phyloP scores from a whole-genome alignment of 2,888 invertebrate genomes.

The Mactromeris polynyma region DNA sequence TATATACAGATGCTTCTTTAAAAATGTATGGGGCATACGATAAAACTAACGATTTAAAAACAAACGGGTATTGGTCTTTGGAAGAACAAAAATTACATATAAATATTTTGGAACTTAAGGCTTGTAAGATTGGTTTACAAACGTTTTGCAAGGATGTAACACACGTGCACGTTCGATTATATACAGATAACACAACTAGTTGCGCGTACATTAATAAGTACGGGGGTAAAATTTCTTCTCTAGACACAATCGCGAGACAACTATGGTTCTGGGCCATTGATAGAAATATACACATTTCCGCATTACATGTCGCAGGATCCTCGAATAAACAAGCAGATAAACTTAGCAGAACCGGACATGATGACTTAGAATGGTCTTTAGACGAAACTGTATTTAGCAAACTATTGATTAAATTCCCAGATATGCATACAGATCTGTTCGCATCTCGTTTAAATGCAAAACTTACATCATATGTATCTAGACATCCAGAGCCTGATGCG shows the following conservation, averaged over 20 bases:
- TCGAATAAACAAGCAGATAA: slow-evolving; percentile 32
- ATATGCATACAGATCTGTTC: slow-evolving; percentile 30
- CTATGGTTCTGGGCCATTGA: slow-evolving; percentile 45
- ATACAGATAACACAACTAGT: neutral
- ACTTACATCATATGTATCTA: slow-evolving; percentile 24
- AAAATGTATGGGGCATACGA: neutral
- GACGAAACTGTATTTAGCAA: slow-evolving; percentile 22
- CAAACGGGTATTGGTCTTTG: neutral
- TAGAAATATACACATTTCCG: slow-evolving; percentile 26
- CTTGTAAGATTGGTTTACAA: neutral
- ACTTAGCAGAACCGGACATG: slow-evolving; percentile 29
- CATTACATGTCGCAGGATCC: slow-evolving; percentile 18
- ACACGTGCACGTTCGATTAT: neutral
- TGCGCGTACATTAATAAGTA: slow-evolving; percentile 44
- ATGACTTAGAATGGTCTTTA: slow-evolving; percentile 60
- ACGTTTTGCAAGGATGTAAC: neutral
- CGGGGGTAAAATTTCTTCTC: slow-evolving; percentile 18
- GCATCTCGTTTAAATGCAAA: slow-evolving; percentile 31
- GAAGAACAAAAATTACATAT: neutral
- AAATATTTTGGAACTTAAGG: neutral
- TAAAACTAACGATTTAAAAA: too few species aligned
- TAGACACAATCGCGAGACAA: slow-evolving; percentile 23
- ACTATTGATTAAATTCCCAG: slow-evolving; percentile 13
- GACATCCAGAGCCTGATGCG: slow-evolving; percentile 15
- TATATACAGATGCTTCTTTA: neutral